Conservation (phyloP, 2,888 invertebrate species). For the Ametastegia equiseti region DNA sequence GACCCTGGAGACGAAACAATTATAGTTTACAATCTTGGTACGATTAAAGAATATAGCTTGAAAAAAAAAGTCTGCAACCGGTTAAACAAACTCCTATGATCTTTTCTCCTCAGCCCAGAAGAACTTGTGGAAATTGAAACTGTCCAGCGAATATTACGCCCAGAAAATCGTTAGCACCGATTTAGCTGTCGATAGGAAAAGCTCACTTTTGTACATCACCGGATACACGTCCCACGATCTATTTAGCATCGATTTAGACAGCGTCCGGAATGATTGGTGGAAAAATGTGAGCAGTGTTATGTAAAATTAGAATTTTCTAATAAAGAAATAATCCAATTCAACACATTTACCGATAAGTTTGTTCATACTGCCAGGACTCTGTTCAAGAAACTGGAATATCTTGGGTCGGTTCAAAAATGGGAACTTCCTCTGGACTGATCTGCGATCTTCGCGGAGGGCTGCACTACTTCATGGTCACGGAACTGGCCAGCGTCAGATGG, state of each 20-base stretch:
- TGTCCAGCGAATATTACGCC: slow-evolving; percentile 53
- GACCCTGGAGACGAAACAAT: slow-evolving; percentile 67
- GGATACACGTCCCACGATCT: slow-evolving; percentile 65
- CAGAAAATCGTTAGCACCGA: slow-evolving; percentile 65
- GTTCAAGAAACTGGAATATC: slow-evolving; percentile 53
- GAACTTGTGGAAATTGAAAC: slow-evolving; percentile 70
- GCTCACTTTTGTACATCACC: slow-evolving; percentile 70
- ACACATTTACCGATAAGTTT: background rate
- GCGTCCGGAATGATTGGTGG: slow-evolving; percentile 51
- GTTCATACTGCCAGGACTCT: slow-evolving; percentile 40
- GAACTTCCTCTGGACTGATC: slow-evolving; percentile 73
- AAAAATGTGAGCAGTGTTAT: slow-evolving; percentile 18
- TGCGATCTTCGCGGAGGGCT: slow-evolving; percentile 74
- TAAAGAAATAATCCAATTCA: background rate
- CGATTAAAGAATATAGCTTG: slow-evolving; percentile 31
- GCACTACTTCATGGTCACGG: slow-evolving; percentile 75
- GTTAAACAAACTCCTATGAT: background rate
- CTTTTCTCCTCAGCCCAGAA: slow-evolving; percentile 57
- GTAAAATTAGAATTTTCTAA: background rate
- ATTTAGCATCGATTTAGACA: slow-evolving; percentile 68
- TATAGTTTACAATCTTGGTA: slow-evolving; percentile 61
- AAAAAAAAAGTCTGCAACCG: background rate
- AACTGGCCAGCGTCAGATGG: slow-evolving; percentile 76
- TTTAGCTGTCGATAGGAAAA: slow-evolving; percentile 69
- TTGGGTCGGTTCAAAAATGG: slow-evolving; percentile 75